Evolutionary conservation across 2,888 invertebrate species (phyloP).

Genomic region (Heliconius ismenius): DNA sequence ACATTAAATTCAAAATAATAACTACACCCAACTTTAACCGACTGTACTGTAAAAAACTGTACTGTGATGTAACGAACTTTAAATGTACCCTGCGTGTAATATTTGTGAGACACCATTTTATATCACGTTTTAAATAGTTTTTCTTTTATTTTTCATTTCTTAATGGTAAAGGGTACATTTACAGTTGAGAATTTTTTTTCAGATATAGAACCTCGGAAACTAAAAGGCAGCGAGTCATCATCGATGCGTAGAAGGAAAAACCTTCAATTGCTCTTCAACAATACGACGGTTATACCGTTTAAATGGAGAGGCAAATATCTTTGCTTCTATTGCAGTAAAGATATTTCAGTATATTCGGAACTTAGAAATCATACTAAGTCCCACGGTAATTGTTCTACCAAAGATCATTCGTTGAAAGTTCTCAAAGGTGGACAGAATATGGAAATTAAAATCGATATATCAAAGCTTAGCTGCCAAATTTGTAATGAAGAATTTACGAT

Average conservation of each 20-base stretch:
- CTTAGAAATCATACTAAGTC: conserved; percentile 67
- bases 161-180: conserved; percentile 68
- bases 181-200: conserved; percentile 70
- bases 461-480: conserved; percentile 64
- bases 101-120: conserved; percentile 5
- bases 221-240: conserved; percentile 66
- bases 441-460: conserved; percentile 76
- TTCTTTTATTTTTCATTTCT: conserved; percentile 29
- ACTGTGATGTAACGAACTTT: conserved; percentile 39
- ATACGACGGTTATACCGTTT: conserved; percentile 72
- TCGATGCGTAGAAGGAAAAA: conserved; percentile 73
- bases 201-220: conserved; percentile 69
- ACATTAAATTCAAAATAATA: too few species aligned
- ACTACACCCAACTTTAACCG: too few species aligned
- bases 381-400: conserved; percentile 67
- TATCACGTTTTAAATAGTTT: conserved; percentile 19
- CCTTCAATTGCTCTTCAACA: conserved; percentile 74
- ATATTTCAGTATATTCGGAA: conserved; percentile 62
- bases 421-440: conserved; percentile 74
- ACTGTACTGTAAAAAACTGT: too few species aligned
- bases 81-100: conserved; percentile 49
- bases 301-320: conserved; percentile 78
- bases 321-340: conserved; percentile 75
- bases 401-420: conserved; percentile 70
- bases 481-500: conserved; percentile 58